Conservation (phyloP, 2,797 vertebrate species). For the Clarias fuscus region DNA sequence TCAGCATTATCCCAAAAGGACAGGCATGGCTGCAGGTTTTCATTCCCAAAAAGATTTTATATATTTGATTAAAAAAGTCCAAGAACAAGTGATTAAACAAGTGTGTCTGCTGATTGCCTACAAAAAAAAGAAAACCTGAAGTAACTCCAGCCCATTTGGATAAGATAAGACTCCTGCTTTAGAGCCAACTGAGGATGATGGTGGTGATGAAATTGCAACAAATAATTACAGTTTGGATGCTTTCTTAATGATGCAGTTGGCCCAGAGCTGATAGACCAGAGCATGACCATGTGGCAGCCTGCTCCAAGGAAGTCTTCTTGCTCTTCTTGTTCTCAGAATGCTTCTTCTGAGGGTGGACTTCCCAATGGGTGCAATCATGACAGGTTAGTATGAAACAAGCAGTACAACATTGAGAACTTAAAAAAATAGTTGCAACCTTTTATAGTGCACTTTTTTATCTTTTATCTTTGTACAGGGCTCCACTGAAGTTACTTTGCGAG, state of each 20-base stretch:
- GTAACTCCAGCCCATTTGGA: not conserved
- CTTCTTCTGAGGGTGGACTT: constrained; percentile 82
- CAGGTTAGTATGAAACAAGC: constrained; percentile 69
- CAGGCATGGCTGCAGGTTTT: not conserved
- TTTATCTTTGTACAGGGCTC: constrained; percentile 76
- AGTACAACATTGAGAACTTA: not conserved
- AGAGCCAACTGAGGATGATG: not conserved
- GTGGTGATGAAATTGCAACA: constrained; percentile 12
- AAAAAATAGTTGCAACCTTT: constrained; percentile 6
- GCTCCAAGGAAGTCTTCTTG: constrained; percentile 90
- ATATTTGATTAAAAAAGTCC: not conserved
- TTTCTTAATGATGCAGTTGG: constrained; percentile 73
- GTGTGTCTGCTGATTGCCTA: not conserved
- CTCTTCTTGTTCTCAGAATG: constrained; percentile 91
- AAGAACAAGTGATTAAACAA: not conserved
- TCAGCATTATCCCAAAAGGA: not conserved
- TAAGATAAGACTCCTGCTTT: not conserved
- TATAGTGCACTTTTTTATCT: not conserved
- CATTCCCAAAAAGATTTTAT: not conserved
- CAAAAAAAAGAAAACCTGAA: not conserved
- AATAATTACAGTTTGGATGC: constrained; percentile 22
- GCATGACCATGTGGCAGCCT: constrained; percentile 88
- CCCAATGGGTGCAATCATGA: constrained; percentile 93
- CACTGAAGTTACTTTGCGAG: constrained; percentile 94
- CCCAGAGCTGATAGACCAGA: constrained; percentile 89